phyloP scores from a whole-genome alignment of 2,113 vertebrate species.

The Calonectris borealis region DNA sequence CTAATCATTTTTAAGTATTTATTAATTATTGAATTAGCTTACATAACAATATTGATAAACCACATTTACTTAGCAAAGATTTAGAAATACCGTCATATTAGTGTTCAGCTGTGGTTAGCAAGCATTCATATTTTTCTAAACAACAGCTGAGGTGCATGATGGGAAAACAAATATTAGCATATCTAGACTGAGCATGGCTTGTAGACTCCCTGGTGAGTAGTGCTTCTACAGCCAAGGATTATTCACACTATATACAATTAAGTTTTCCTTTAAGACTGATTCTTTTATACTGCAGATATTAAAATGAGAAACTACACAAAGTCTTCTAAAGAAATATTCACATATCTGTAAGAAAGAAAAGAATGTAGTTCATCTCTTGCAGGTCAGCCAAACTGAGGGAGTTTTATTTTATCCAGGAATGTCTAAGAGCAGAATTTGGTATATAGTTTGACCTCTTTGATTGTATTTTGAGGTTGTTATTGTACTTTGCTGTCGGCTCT shows the following conservation, averaged over 20 bases:
- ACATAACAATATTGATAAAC: background rate
- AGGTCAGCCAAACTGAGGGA: background rate
- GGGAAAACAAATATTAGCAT: conserved; percentile 63
- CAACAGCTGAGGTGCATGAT: conserved; percentile 11
- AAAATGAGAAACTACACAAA: conserved; percentile 36
- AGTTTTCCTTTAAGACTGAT: conserved; percentile 35
- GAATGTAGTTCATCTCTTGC: background rate
- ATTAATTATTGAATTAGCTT: background rate
- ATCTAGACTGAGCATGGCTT: conserved; percentile 35
- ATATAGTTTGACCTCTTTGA: background rate
- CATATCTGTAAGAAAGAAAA: background rate
- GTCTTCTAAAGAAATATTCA: conserved; percentile 33
- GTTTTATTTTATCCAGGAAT: conserved; percentile 9
- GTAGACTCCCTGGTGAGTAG: conserved; percentile 33
- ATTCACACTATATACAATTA: conserved; percentile 54
- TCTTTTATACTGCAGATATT: conserved; percentile 40
- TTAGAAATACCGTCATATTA: background rate
- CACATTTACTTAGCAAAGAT: background rate
- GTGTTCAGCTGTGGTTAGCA: background rate
- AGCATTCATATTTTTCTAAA: conserved; percentile 21
- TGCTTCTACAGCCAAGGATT: conserved; percentile 48
- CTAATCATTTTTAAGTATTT: background rate
- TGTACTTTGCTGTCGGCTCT: conserved; percentile 31
- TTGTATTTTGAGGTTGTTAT: background rate
- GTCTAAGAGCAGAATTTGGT: background rate